A percentile compares a stretch with the other conserved stretches of the same genome.
phyloP scores from a whole-genome alignment of 2,797 vertebrate species.

The Arrhamphus sclerolepis region DNA sequence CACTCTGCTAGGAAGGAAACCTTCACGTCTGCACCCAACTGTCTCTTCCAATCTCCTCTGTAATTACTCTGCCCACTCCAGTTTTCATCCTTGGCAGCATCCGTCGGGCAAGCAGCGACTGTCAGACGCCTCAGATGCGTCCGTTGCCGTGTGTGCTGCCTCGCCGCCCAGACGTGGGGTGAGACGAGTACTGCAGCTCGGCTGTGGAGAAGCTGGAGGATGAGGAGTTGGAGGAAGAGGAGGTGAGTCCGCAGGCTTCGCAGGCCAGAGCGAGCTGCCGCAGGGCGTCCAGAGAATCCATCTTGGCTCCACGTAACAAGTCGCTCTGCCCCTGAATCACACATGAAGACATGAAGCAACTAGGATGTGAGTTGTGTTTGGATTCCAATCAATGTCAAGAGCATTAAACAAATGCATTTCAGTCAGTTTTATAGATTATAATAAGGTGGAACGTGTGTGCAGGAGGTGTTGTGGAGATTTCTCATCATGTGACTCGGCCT shows the following conservation, averaged over 20 bases:
- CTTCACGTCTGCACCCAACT: neutral
- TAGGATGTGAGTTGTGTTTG: neutral
- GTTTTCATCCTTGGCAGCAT: constrained; percentile 17
- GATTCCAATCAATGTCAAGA: neutral
- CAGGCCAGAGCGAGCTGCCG: constrained; percentile 94
- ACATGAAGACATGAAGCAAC: constrained; percentile 10
- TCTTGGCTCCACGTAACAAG: constrained; percentile 91
- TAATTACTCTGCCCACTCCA: constrained; percentile 3
- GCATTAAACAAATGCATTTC: too few species aligned
- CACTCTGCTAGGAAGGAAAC: constrained; percentile 7
- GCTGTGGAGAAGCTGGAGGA: constrained; percentile 60
- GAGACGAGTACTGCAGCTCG: constrained; percentile 77
- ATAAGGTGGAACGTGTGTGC: too few species aligned
- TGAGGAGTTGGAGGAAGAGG: constrained; percentile 69
- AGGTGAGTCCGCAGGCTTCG: constrained; percentile 88
- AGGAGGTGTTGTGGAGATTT: too few species aligned
- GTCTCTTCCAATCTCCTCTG: constrained; percentile 9
- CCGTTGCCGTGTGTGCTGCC: constrained; percentile 83
- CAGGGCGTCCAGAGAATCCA: constrained; percentile 91
- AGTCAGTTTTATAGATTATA: too few species aligned
- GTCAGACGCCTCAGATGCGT: constrained; percentile 69
- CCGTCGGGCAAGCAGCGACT: neutral
- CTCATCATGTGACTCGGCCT: too few species aligned
- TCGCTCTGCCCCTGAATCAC: constrained; percentile 91
- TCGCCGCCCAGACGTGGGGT: constrained; percentile 60